phyloP scores from a whole-genome alignment of 2,888 invertebrate species.

The Agrilus mali region DNA sequence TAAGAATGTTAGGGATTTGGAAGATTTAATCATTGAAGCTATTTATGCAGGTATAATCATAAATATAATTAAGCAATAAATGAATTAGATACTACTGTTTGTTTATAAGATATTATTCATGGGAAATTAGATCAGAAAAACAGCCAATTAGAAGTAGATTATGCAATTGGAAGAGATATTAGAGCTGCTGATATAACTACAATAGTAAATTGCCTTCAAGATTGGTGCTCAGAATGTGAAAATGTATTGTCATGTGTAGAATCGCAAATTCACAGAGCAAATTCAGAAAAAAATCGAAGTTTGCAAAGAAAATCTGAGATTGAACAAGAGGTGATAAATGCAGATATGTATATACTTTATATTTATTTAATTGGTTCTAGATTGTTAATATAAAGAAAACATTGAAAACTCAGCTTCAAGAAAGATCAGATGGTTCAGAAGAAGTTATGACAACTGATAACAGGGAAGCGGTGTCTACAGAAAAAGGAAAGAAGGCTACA shows the following conservation, averaged over 20 bases:
- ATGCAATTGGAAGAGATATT: conserved; percentile 87
- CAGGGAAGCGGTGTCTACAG: conserved; percentile 46
- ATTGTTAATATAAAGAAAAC: conserved; percentile 80
- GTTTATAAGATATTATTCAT: conserved; percentile 69
- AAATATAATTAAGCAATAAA: not conserved
- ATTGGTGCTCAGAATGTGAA: conserved; percentile 87
- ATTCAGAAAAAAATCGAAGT: conserved; percentile 69
- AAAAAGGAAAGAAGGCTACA: conserved; percentile 39
- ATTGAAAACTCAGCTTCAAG: conserved; percentile 60
- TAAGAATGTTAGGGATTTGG: conserved; percentile 82
- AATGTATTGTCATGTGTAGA: conserved; percentile 81
- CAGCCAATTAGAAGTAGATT: conserved; percentile 85
- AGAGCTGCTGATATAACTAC: conserved; percentile 68
- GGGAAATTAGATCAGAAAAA: conserved; percentile 95
- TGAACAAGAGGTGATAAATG: conserved; percentile 63
- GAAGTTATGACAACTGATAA: conserved; percentile 71
- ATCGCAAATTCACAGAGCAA: conserved; percentile 77
- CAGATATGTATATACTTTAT: not conserved
- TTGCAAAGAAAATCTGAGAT: conserved; percentile 68
- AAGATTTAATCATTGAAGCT: conserved; percentile 97
- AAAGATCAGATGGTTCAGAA: conserved; percentile 59
- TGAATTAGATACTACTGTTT: not conserved
- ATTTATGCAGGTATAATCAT: conserved; percentile 70
- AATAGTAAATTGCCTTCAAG: conserved; percentile 69
- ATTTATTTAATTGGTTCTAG: conserved; percentile 36